Conservation (phyloP, 2,113 vertebrate species). For the Melospiza melodia region DNA sequence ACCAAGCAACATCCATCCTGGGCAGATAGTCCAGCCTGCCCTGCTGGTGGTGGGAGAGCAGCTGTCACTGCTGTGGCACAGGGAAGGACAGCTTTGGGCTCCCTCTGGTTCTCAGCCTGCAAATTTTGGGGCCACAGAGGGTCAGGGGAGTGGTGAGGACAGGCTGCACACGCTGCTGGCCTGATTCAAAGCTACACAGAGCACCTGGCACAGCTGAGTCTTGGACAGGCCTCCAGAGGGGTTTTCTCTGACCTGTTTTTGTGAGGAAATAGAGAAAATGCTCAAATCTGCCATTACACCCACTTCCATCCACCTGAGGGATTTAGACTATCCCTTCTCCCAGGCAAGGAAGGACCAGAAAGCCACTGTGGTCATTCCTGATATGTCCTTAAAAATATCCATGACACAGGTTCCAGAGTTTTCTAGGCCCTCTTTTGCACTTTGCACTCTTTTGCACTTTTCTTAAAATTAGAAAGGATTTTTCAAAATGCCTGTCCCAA, state of each 20-base stretch:
- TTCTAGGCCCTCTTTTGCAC: background rate
- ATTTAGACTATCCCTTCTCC: background rate
- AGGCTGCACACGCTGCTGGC: background rate
- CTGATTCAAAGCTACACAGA: background rate
- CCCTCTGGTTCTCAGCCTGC: background rate
- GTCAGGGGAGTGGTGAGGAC: background rate
- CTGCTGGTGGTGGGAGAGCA: background rate
- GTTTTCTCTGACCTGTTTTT: background rate
- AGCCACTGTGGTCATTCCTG: background rate
- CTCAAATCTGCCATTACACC: background rate
- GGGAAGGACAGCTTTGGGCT: background rate
- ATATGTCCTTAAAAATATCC: background rate
- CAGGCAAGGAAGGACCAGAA: background rate
- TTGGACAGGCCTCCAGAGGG: background rate
- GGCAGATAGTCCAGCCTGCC: background rate
- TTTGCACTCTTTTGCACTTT: background rate
- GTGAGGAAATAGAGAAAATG: background rate
- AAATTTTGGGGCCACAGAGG: rapidly evolving
- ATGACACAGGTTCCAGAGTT: background rate
- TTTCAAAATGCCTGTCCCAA: background rate
- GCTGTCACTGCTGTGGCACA: background rate
- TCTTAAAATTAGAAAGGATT: background rate
- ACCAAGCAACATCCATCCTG: background rate
- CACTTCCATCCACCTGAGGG: background rate
- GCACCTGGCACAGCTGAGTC: background rate